phyloP scores from a whole-genome alignment of 2,888 invertebrate species.

The Stratiomys singularior region DNA sequence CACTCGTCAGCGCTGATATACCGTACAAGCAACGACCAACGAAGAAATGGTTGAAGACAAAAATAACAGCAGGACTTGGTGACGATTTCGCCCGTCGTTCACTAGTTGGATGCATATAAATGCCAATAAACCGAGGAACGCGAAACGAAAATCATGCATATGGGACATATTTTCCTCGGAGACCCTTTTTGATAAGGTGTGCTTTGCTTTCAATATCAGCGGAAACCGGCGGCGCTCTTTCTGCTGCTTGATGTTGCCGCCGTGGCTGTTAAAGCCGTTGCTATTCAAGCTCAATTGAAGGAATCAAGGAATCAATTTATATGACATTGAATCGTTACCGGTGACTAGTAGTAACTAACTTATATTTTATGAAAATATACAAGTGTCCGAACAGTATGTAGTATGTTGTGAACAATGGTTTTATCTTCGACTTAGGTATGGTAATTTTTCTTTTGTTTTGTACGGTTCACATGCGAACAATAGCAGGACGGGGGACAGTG shows the following conservation, averaged over 20 bases:
- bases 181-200: neutral
- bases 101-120: neutral
- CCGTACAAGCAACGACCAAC: neutral
- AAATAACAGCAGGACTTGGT: neutral
- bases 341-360: neutral
- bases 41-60: no score
- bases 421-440: neutral
- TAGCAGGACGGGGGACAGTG: no score
- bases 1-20: neutral
- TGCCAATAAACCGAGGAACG: neutral
- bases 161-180: neutral
- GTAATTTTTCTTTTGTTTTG: neutral
- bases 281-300: conserved; percentile 17
- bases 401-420: no score
- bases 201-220: neutral
- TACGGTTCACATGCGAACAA: neutral
- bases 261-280: neutral
- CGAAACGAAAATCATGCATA: neutral
- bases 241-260: conserved; percentile 17
- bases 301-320: conserved; percentile 27
- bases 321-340: conserved; percentile 23
- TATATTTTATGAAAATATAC: conserved; percentile 4
- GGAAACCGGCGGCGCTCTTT: conserved; percentile 17
- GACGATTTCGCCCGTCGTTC: neutral
- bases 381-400: conserved; percentile 4